Base-by-base conservation (phyloP, 2,797 vertebrate genomes). In the Enteromius anoplus region DNA sequence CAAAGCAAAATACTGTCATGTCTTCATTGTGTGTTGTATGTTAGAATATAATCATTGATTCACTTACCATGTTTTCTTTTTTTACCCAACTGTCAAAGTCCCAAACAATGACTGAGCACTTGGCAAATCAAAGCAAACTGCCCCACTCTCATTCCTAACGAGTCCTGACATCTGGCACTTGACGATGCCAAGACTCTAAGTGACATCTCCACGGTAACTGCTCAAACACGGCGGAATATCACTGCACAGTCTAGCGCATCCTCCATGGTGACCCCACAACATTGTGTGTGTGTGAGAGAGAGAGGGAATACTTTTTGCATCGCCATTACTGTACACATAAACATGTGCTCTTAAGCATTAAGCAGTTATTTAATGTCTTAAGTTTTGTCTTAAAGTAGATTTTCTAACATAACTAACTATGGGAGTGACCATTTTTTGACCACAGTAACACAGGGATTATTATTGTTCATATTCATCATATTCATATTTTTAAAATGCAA, bases 121-220 rank as follows among this genome's bases (percentile, higher is more conserved):
- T 68, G 81, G 81, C 65, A 83, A 83, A 83, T 84, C 71, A 84
- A 75, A 73, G 69, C 78, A 75, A 84, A 75, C 77, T 75, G 70
- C 77, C 32, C 71, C 47, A 21, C 51, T 78, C 55, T 72, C 80
- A 55, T 71, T 85, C 55, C 55, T 85, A 71, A 85, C 49, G 55
- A 77, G 47, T 78, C 23, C 23, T 82, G 80, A 78, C 79, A 85
- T 82, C 75, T 85, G 80, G 75, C 84, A 72, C 79, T 51, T 72
- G 53, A 49, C 5, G 34, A 69, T 82, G 72, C 73, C 70, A 85
- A 58, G 78, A 66, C 60, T 80, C 37, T 75, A 80, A 84, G 83
- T 84, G 83, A 84, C 65, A 80, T 84, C 71, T 80, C 77, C 83
- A 75, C 77, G 78, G 69, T 80, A 80, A 84, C 83, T 68, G 77